Evolutionary conservation across 1,140 invertebrate genomes (phyloP).

Genomic region (Drosophila tristis): DNA sequence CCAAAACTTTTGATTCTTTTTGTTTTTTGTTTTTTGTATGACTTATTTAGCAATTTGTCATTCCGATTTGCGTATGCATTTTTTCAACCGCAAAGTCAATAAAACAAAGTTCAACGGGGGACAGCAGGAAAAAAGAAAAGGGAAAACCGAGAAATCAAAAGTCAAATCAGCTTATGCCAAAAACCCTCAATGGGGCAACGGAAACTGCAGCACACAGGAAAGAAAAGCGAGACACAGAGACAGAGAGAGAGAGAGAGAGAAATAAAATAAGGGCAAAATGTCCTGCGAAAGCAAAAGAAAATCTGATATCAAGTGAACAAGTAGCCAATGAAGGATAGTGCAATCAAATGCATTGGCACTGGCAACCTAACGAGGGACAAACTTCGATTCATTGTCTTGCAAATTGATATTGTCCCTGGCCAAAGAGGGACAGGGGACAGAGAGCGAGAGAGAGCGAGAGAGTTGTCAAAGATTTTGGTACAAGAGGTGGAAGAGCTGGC

Average conservation of each 20-base stretch:
- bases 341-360: constrained; percentile 72
- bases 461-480: constrained; percentile 25
- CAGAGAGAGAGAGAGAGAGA: neutral
- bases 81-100: constrained; percentile 64
- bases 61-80: constrained; percentile 47
- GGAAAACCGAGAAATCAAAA: constrained; percentile 36
- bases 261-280: constrained; percentile 1
- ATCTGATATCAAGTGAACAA: constrained; percentile 47
- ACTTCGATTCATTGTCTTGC: constrained; percentile 63
- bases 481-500: constrained; percentile 1
- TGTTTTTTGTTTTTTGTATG: constrained; percentile 22
- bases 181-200: constrained; percentile 34
- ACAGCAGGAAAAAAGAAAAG: constrained; percentile 30
- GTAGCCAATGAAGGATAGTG: constrained; percentile 67
- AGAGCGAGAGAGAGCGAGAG: constrained; percentile 3
- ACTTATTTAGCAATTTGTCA: constrained; percentile 71
- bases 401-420: constrained; percentile 69
- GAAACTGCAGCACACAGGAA: constrained; percentile 24
- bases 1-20: constrained; percentile 8
- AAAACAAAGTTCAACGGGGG: constrained; percentile 55
- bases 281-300: constrained; percentile 7
- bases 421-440: neutral
- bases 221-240: constrained; percentile 2
- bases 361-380: constrained; percentile 56
- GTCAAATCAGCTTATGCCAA: constrained; percentile 60